A percentile compares a stretch with the other conserved stretches of the same genome.
Conservation (phyloP, 2,113 vertebrate species). For the Dunckerocampus dactyliophorus region DNA sequence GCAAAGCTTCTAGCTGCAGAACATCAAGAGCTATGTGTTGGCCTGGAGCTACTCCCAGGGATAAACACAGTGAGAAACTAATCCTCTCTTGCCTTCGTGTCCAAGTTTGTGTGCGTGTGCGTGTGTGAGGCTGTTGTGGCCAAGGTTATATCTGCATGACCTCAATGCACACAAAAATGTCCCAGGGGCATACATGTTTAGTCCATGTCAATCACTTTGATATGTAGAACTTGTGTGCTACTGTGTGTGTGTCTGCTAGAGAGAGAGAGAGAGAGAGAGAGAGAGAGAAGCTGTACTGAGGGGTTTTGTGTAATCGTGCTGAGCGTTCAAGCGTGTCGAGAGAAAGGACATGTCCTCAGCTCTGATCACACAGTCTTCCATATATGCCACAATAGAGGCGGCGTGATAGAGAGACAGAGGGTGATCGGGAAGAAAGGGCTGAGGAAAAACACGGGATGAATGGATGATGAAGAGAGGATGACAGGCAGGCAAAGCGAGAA, state of each 20-base stretch:
- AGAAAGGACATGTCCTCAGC: conserved; percentile 70
- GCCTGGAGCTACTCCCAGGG: conserved; percentile 58
- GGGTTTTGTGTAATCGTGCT: conserved; percentile 71
- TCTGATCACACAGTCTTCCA: conserved; percentile 62
- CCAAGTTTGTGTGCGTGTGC: conserved; percentile 24
- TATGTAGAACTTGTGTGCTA: conserved; percentile 35
- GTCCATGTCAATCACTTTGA: conserved; percentile 47
- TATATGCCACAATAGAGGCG: conserved; percentile 40
- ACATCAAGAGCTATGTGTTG: conserved; percentile 61
- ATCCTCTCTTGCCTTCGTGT: conserved; percentile 52
- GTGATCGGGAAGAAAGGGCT: conserved; percentile 26
- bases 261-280: neutral
- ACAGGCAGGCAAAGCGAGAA: conserved; percentile 12
- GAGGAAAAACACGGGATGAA: conserved; percentile 49
- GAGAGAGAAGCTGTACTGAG: conserved; percentile 43
- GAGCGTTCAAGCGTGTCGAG: conserved; percentile 61
- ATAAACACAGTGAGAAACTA: conserved; percentile 58
- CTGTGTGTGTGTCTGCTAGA: conserved; percentile 4
- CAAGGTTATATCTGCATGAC: conserved; percentile 42
- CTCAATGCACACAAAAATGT: conserved; percentile 41
- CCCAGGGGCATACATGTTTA: conserved; percentile 29
- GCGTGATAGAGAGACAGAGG: conserved; percentile 33
- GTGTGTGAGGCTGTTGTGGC: conserved; percentile 13
- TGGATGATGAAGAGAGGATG: conserved; percentile 32
- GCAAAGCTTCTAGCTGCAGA: conserved; percentile 49